These are phyloP conservation scores for Enchytraeus crypticus DNA, from an alignment of 2,888 invertebrate species.

Conservation along the genomic window DNA sequence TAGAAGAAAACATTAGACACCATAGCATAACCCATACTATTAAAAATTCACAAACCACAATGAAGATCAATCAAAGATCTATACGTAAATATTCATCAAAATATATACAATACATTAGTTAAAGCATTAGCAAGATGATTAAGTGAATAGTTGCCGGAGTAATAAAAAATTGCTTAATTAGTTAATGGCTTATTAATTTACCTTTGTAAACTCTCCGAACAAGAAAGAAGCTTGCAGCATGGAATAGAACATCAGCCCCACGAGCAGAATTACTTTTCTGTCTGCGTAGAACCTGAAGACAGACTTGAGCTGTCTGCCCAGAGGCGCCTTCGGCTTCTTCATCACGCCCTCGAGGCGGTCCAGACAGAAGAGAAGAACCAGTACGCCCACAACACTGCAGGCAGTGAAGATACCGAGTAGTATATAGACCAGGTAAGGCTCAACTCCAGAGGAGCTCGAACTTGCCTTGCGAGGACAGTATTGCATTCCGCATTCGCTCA, in stretches of 20 bases:
- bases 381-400: constrained; percentile 31
- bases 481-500: neutral
- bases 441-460: constrained; percentile 5
- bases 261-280: constrained; percentile 32
- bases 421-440: constrained; percentile 25
- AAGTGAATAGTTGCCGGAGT: too few relatives aligned
- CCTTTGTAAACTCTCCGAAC: constrained; percentile 42
- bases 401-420: constrained; percentile 36
- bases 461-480: constrained; percentile 1
- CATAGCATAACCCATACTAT: too few relatives aligned
- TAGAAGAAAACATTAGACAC: too few relatives aligned
- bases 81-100: too few relatives aligned
- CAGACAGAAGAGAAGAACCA: constrained; percentile 32
- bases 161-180: too few relatives aligned
- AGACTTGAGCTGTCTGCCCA: constrained; percentile 28
- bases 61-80: too few relatives aligned
- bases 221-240: constrained; percentile 38
- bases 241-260: constrained; percentile 37
- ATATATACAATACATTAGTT: too few relatives aligned
- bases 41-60: too few relatives aligned
- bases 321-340: constrained; percentile 19
- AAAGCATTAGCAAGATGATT: too few relatives aligned
- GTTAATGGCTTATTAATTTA: constrained; percentile 24
- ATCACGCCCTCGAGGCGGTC: constrained; percentile 32
- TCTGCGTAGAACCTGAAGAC: constrained; percentile 33